Evolutionary conservation across 1,140 invertebrate species (phyloP), one percentile per base, ranked within the genome.

Genomic region (Rhizoglyphus robini): DNA sequence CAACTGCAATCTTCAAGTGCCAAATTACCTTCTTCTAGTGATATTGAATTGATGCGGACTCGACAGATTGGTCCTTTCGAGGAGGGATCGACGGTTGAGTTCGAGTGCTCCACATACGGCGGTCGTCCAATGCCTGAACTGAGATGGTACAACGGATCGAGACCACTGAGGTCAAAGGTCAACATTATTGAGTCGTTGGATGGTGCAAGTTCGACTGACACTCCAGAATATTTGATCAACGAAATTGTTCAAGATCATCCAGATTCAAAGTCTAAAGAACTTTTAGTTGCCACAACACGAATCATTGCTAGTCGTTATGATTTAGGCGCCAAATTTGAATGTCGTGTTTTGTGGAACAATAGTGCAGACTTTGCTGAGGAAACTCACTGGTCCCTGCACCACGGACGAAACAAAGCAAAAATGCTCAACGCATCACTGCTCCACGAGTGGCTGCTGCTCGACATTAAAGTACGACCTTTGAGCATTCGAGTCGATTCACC

Each of bases 251-350:
- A n/a, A n/a, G n/a, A n/a, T n/a, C n/a, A n/a, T n/a, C n/a, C n/a
- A n/a, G n/a, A 29, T n/a, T n/a, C n/a, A n/a, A n/a, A n/a, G n/a
- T n/a, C n/a, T 38, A 60, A 46, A 32, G 30, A 54, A 20, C 8
- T 54, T 25, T 66, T 72, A 3, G 67, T 68, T 4, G 67, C 71
- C 5, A 71, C 69, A 4, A 65, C 66, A 13, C 32, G 69, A 49
- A 71, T 72, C 29, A 67, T 72, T 18, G 59, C 71, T 3, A 68
- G 84, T 25, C 81, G 88, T 36, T 84, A 82, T 57, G 88, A 92
- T 77, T 76, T 93, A 65, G 83, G 82, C 0, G 82, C 85, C n/a
- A 81, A 82, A 65, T 84, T 89, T 70, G 84, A 84, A 71, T 93
- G 90, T 76, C 38, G 65, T n/a, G 69, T 72, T 13, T 27, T 60